Evolutionary conservation across 2,797 vertebrate species (phyloP).

Genomic region (Babyrousa celebensis): DNA sequence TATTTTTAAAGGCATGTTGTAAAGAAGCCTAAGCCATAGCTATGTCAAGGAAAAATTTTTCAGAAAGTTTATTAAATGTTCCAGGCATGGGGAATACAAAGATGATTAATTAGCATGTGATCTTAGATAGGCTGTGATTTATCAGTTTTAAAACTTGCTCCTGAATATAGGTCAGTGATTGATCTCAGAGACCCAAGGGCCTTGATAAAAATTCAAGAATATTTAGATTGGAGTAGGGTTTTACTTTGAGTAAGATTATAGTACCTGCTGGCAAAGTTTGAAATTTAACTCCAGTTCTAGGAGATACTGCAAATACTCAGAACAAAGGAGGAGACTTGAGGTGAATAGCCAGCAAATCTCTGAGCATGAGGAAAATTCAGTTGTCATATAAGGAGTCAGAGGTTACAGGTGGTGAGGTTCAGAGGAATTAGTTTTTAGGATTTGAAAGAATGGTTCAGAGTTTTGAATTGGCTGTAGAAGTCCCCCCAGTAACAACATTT

Average conservation of each 20-base stretch:
- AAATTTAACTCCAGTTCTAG: constrained; percentile 12
- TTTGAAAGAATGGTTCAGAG: constrained; percentile 26
- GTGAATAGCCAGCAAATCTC: neutral
- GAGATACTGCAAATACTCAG: neutral
- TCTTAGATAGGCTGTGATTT: neutral
- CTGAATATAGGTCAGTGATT: neutral
- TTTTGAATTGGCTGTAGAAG: constrained; percentile 48
- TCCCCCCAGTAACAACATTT: neutral
- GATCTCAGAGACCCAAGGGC: constrained; percentile 30
- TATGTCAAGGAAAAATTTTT: neutral
- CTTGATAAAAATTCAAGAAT: constrained; percentile 55
- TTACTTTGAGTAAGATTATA: constrained; percentile 58
- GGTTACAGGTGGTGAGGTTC: neutral
- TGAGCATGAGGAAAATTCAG: neutral
- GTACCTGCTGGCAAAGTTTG: constrained; percentile 31
- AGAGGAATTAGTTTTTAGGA: neutral
- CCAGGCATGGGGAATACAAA: neutral
- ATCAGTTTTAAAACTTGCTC: constrained; percentile 10
- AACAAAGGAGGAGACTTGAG: neutral
- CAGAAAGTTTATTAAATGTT: constrained; percentile 31
- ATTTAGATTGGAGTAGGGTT: constrained; percentile 18
- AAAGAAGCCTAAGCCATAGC: constrained; percentile 47
- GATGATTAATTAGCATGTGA: neutral
- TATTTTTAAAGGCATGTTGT: constrained; percentile 7
- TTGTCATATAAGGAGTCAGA: constrained; percentile 1